Conservation (phyloP, 2,113 vertebrate species). For the Nanger granti region DNA sequence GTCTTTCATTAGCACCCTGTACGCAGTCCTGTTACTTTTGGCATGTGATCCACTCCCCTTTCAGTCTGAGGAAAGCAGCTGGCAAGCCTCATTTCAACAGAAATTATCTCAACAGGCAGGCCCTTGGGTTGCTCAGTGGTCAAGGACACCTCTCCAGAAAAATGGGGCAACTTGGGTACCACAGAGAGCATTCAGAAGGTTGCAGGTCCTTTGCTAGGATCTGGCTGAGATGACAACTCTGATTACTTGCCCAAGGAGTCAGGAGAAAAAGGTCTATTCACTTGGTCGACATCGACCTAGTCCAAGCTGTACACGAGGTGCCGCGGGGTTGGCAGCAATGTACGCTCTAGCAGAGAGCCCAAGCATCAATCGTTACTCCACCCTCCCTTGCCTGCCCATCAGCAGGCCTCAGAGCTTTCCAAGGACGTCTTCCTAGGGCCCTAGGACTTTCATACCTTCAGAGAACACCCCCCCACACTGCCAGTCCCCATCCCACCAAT, state of each 20-base stretch:
- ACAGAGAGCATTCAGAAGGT: neutral
- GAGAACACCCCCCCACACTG: too few relatives aligned
- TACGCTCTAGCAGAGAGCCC: neutral
- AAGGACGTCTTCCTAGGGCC: too few relatives aligned
- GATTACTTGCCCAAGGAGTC: neutral
- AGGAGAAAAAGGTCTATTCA: neutral
- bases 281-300: neutral
- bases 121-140: neutral
- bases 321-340: rapidly evolving
- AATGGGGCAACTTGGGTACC: neutral
- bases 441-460: too few relatives aligned
- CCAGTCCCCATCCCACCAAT: too few relatives aligned
- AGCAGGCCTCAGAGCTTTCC: too few relatives aligned
- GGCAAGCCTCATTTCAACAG: neutral
- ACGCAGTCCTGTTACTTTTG: neutral
- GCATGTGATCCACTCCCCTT: neutral
- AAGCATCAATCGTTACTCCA: neutral
- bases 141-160: neutral
- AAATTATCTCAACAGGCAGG: neutral
- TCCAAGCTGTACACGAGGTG: neutral
- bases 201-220: neutral
- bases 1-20: neutral
- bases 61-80: neutral
- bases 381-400: too few relatives aligned
- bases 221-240: neutral